Percentiles rank a stretch among this genome's conserved stretches.
phyloP scores from a whole-genome alignment of 2,888 invertebrate genomes.

The Leptinotarsa rubiginosa region DNA sequence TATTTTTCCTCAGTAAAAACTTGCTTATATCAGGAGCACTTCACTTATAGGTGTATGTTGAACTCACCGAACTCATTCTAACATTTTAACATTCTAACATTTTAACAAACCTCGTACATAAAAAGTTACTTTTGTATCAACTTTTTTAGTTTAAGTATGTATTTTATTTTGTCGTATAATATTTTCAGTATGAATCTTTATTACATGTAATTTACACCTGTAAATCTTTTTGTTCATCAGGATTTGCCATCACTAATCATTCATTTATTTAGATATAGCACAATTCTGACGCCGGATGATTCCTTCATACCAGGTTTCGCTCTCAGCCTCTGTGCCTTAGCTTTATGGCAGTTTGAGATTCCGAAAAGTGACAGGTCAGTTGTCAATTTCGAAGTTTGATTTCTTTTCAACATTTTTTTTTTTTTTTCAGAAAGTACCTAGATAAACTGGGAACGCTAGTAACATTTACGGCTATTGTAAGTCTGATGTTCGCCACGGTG shows the following conservation, averaged over 20 bases:
- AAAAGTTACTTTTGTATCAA: too few species aligned
- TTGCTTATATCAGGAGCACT: too few species aligned
- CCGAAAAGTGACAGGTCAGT: constrained; percentile 76
- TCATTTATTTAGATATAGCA: constrained; percentile 67
- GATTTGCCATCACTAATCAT: not conserved
- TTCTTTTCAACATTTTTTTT: not conserved
- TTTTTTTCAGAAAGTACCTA: constrained; percentile 68
- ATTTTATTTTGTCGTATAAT: too few species aligned
- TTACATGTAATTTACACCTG: too few species aligned
- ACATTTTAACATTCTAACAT: too few species aligned
- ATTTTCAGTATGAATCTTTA: too few species aligned
- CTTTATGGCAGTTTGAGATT: constrained; percentile 76
- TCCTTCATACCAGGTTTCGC: constrained; percentile 71
- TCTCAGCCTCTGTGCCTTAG: constrained; percentile 71
- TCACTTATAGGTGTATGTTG: too few species aligned
- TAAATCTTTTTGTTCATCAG: too few species aligned
- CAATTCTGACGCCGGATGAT: constrained; percentile 73
- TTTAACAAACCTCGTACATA: too few species aligned
- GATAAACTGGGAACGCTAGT: constrained; percentile 67
- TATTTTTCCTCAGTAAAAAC: too few species aligned
- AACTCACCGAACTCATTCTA: too few species aligned
- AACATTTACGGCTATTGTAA: constrained; percentile 69
- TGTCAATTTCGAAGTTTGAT: not conserved
- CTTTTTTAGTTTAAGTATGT: too few species aligned
- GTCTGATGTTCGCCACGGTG: constrained; percentile 72